Evolutionary conservation across 2,113 vertebrate genomes (phyloP), one percentile per base, ranked within the genome.

Genomic region (Ceyx melanurus): DNA sequence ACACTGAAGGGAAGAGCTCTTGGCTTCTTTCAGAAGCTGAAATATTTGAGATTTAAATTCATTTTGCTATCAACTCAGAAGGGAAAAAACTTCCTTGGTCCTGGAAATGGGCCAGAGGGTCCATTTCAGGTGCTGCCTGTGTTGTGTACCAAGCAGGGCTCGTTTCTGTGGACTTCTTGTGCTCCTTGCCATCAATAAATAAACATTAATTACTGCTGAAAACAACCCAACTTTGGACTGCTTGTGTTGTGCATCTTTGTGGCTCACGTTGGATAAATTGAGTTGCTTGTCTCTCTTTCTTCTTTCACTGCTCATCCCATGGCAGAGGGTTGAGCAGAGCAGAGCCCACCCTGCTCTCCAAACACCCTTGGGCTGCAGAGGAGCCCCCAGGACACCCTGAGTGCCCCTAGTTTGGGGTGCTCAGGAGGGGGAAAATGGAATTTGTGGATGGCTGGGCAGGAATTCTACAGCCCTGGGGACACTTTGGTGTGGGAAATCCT

Each of bases 131-230:
- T 18, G 31, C 56, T 46, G 7, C 26, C 83, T 60, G 45, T 1
- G 0, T 70, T 79, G 0, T 28, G 21, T 72, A 46, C 54, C 6
- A 60, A 75, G 3, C 17, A 4, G 21, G 74, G 78, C 45, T 75
- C 50, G 2, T 1, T 68, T 13, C 4, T 58, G 28, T 61, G 84
- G 71, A 16, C 28, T 20, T 42, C 45, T 51, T 73, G 48, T 90
- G 60, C 86, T 88, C 74, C 19, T 67, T 90, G 78, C 53, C 65
- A 53, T 86, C 91, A 81, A 45, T 45, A 72, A 95, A 96, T 94
- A 94, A 96, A 93, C 56, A 42, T 43, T 12, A 45, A 53, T 35
- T 51, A 6, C 5, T 89, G 60, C 21, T 37, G 81, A 82, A 29
- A 61, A 83, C 92, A n/a, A 92, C 48, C 33, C 9, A 61, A 28